phyloP scores from a whole-genome alignment of 2,797 vertebrate species.

The Leucoraja ocellata region DNA sequence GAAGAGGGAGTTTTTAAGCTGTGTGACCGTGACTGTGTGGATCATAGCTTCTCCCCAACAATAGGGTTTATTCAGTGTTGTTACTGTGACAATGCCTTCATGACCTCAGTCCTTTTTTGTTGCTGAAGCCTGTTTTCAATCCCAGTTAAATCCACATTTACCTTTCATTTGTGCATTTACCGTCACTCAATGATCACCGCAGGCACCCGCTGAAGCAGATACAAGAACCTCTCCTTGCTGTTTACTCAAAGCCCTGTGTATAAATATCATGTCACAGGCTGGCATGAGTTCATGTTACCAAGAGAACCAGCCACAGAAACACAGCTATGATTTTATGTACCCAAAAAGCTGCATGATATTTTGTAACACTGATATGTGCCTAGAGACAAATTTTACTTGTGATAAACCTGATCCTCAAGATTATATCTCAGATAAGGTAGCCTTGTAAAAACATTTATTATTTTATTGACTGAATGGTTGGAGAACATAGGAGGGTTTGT shows the following conservation, averaged over 20 bases:
- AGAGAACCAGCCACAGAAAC: neutral
- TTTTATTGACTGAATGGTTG: neutral
- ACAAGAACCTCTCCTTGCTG: neutral
- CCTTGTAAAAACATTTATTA: neutral
- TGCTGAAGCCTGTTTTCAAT: neutral
- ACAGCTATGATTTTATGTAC: neutral
- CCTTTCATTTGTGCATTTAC: neutral
- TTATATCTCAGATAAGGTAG: neutral
- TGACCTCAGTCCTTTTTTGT: neutral
- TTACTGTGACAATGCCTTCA: neutral
- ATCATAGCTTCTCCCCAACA: neutral
- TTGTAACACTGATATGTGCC: neutral
- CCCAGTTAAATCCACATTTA: neutral
- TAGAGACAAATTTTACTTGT: neutral
- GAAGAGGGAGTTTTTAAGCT: no score
- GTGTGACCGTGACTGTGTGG: no score
- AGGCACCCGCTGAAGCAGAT: neutral
- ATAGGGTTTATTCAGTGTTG: neutral
- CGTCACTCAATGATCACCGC: neutral
- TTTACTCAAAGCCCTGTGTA: neutral
- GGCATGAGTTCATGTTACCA: neutral
- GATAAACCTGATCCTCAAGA: neutral
- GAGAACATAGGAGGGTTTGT: neutral
- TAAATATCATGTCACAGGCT: neutral
- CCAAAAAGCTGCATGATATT: neutral